Evolutionary conservation across 2,888 invertebrate species (phyloP), one percentile per base, ranked within the genome.

Genomic region (Ypsolopha scabrella): DNA sequence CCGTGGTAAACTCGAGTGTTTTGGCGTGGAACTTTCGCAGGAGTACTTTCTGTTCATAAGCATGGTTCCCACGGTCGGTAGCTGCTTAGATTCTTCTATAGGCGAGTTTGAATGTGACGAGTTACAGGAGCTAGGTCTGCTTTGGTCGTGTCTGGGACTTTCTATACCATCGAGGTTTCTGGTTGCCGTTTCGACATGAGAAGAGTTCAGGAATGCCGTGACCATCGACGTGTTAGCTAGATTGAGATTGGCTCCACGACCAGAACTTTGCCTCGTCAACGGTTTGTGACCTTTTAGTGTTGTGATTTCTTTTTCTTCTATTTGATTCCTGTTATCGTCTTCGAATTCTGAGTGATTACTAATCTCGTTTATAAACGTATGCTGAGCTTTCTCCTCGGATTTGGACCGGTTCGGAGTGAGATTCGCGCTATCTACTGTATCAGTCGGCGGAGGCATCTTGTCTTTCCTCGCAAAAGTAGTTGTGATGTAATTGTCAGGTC

Each of bases 401-500:
- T 75, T 78, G 39, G 79, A 68, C 58, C 78, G 80, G 55, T 77
- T 83, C 50, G 81, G 79, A 50, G 85, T 79, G 38, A 76, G 58
- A 55, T 63, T 75, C 43, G 70, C 71, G 48, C 75, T 70, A 54
- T 82, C 82, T 41, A 75, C 68, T 6, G 62, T 63, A 51, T 79
- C 75, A 50, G 54, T 61, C 41, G 72, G 64, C 14, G 70, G 65
- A 56, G 63, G 64, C 14, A 68, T 65, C 57, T 78, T 82, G 51
- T 81, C 80, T 61, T 77, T 68, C 76, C 90, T 75, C 61, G 88
- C 80, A 77, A 87, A 85, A 47, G 89, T 88, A 46, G 92, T 92
- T 55, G 91, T 91, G 50, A 92, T 91, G 68, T 92, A 92, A 75
- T 92, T 92, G 74, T 92, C 92, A 49, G 91, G 90, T 46, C 91